A percentile compares a stretch with the other conserved stretches of the same genome.
Evolutionary conservation across 2,797 vertebrate genomes (phyloP).

Genomic region (Spondyliosoma cantharus): DNA sequence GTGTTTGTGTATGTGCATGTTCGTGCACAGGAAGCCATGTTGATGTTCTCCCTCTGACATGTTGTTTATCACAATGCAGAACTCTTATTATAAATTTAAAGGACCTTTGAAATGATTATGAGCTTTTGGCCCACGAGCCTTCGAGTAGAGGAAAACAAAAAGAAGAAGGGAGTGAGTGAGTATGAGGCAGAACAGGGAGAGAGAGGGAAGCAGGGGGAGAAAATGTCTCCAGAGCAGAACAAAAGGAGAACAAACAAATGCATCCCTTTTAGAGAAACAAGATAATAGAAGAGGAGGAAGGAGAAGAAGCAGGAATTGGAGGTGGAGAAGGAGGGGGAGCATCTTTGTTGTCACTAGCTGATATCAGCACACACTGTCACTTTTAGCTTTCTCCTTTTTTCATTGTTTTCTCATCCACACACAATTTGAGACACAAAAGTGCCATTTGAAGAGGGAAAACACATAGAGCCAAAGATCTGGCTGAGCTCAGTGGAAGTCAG

Average conservation of each 20-base stretch:
- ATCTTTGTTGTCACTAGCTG: slow-evolving; percentile 58
- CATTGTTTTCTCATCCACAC: slow-evolving; percentile 51
- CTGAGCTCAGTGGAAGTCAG: slow-evolving; percentile 38
- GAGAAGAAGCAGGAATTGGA: slow-evolving; percentile 33
- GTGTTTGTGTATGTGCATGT: slow-evolving; percentile 12
- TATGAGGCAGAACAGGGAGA: slow-evolving; percentile 41
- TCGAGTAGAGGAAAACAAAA: slow-evolving; percentile 60
- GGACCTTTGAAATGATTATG: slow-evolving; percentile 86
- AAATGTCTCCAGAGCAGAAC: slow-evolving; percentile 75
- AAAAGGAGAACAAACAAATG: slow-evolving; percentile 79
- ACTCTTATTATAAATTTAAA: slow-evolving; percentile 85
- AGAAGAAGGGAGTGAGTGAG: slow-evolving; percentile 51
- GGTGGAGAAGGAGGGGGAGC: slow-evolving; percentile 1
- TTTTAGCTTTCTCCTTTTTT: slow-evolving; percentile 48
- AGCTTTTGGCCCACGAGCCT: slow-evolving; percentile 79
- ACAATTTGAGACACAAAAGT: slow-evolving; percentile 60
- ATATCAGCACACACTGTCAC: slow-evolving; percentile 51
- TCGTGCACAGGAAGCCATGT: slow-evolving; percentile 31
- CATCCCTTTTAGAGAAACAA: slow-evolving; percentile 72
- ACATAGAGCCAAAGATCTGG: slow-evolving; percentile 51
- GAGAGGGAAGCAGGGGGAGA: slow-evolving; percentile 34
- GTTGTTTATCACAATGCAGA: slow-evolving; percentile 82
- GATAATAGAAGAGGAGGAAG: slow-evolving; percentile 62
- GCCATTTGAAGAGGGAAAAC: slow-evolving; percentile 72
- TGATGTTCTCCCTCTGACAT: slow-evolving; percentile 77